Conservation (phyloP, 1,140 invertebrate species). For the Heliothis subflexa region DNA sequence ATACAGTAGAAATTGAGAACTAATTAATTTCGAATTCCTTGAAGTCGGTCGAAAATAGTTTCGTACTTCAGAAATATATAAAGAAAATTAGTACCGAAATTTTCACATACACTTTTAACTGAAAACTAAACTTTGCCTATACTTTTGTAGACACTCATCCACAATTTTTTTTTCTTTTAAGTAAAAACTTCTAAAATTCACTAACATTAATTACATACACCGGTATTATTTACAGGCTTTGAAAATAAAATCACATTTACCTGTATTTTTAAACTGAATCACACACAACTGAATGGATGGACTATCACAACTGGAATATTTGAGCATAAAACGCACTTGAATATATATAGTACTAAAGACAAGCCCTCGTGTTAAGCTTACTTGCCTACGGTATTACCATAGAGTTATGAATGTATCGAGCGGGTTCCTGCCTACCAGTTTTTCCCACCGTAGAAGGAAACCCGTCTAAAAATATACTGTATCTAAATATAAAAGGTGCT, state of each 20-base stretch:
- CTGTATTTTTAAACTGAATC: slow-evolving; percentile 4
- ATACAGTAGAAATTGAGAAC: too few relatives aligned
- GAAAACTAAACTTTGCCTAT: too few relatives aligned
- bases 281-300: slow-evolving; percentile 5
- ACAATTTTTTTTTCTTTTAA: too few relatives aligned
- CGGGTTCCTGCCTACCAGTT: neutral
- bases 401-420: neutral
- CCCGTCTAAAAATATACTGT: neutral
- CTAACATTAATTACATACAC: neutral
- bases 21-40: too few relatives aligned
- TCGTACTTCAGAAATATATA: neutral
- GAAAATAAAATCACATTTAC: slow-evolving; percentile 10
- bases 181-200: too few relatives aligned
- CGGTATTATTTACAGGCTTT: neutral
- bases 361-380: neutral
- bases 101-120: slow-evolving; percentile 3
- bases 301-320: slow-evolving; percentile 15
- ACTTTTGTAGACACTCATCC: too few relatives aligned
- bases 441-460: neutral
- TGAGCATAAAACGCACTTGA: neutral
- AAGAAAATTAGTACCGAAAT: neutral
- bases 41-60: neutral
- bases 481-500: too few relatives aligned
- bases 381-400: neutral
- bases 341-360: slow-evolving; percentile 27